Evolutionary conservation across 2,113 vertebrate genomes (phyloP).

Genomic region (Poeciliopsis retropinna): DNA sequence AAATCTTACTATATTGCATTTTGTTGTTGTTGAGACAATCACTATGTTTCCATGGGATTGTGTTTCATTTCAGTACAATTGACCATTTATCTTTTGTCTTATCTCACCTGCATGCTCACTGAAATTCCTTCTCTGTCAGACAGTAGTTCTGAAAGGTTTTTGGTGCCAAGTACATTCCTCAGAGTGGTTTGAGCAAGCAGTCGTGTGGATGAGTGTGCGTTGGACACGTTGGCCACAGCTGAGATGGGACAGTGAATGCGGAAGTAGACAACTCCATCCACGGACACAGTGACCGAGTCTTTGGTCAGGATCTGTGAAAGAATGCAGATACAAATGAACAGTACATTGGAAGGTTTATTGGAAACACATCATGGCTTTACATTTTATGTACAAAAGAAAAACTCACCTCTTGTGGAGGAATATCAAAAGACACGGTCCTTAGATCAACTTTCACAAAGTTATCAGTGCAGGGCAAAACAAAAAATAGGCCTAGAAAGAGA

Average conservation of each 20-base stretch:
- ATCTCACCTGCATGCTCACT: conserved; percentile 81
- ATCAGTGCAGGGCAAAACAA: conserved; percentile 92
- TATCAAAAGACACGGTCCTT: conserved; percentile 93
- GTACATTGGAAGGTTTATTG: neutral
- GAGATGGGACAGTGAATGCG: conserved; percentile 83
- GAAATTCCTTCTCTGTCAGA: conserved; percentile 87
- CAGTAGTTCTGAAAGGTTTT: conserved; percentile 85
- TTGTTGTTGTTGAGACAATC: neutral
- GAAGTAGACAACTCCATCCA: conserved; percentile 89
- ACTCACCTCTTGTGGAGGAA: conserved; percentile 92
- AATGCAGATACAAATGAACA: neutral
- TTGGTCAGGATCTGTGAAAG: conserved; percentile 83
- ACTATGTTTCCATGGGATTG: neutral
- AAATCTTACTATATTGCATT: neutral
- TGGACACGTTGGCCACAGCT: conserved; percentile 83
- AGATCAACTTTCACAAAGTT: conserved; percentile 92
- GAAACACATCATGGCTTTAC: neutral
- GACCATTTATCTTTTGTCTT: neutral
- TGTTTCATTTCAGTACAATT: neutral
- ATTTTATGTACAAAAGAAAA: neutral
- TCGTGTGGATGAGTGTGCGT: conserved; percentile 81
- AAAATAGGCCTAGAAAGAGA: conserved; percentile 86
- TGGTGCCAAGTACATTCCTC: conserved; percentile 87
- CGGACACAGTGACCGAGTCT: conserved; percentile 86
- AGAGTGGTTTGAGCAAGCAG: conserved; percentile 87